Evolutionary conservation across 2,797 vertebrate genomes (phyloP).

Genomic region (Rhinoraja longicauda): DNA sequence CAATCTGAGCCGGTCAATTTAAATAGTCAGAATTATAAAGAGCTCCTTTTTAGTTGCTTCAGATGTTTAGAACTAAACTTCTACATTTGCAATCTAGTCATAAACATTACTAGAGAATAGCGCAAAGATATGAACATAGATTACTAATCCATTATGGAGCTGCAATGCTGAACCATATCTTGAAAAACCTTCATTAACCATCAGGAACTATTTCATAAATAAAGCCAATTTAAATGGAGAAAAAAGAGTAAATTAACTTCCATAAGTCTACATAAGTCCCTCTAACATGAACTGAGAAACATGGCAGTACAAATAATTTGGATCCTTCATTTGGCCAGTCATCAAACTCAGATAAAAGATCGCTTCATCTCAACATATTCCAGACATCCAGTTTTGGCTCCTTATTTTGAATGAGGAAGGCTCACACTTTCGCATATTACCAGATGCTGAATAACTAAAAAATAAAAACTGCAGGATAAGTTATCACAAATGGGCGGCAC

Average conservation of each 20-base stretch:
- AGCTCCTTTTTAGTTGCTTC: not conserved
- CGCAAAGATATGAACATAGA: not conserved
- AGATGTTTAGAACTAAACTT: not conserved
- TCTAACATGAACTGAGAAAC: not conserved
- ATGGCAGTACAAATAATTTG: not conserved
- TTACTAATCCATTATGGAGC: not conserved
- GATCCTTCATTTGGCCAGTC: not conserved
- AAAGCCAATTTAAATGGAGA: not conserved
- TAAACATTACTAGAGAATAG: constrained; percentile 7
- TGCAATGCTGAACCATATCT: not conserved
- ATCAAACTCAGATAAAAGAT: not conserved
- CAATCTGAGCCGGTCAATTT: not conserved
- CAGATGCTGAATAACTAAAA: too few species aligned
- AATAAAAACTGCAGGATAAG: not conserved
- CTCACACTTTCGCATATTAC: not conserved
- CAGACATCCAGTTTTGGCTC: not conserved
- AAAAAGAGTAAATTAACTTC: not conserved
- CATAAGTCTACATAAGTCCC: not conserved
- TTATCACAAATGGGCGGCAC: too few species aligned
- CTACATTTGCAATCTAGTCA: constrained; percentile 1
- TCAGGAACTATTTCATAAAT: not conserved
- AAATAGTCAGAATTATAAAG: not conserved
- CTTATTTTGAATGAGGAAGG: not conserved
- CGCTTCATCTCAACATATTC: not conserved
- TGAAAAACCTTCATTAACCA: not conserved